A percentile compares a stretch with the other conserved stretches of the same genome.
Evolutionary conservation across 92 coral and sea anemone genomes (phyloP).

Genomic region (Blastomussa wellsi): DNA sequence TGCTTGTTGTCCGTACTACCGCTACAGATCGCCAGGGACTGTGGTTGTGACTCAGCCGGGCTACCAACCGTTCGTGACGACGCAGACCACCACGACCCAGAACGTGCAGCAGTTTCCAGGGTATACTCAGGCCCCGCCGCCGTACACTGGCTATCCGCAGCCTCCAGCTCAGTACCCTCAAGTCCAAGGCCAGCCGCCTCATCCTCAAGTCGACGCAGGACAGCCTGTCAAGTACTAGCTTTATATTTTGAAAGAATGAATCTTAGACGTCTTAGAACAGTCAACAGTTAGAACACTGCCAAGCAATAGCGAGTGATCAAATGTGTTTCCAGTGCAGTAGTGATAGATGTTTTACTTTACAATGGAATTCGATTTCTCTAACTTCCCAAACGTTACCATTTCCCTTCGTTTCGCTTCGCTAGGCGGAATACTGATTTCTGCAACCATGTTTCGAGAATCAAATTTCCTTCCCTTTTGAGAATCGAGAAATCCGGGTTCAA

Average conservation of each 20-base stretch:
- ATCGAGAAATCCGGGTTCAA: no score
- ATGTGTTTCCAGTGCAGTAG: not conserved
- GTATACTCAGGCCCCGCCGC: not conserved
- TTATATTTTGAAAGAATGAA: not conserved
- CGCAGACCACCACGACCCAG: constrained; percentile 2
- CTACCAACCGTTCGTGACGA: not conserved
- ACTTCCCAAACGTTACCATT: no score
- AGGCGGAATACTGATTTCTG: no score
- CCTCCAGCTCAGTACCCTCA: not conserved
- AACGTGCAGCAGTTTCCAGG: not conserved
- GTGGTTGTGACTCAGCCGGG: not conserved
- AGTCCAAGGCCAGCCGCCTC: not conserved
- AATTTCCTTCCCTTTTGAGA: no score
- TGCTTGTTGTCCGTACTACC: constrained; percentile 36
- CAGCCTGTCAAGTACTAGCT: not conserved
- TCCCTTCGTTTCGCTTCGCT: no score
- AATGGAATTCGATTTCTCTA: no score
- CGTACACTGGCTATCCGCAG: not conserved
- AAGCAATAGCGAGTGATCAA: not conserved
- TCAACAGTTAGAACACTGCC: not conserved
- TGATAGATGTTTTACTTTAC: no score
- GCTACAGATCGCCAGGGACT: constrained; percentile 1
- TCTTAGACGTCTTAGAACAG: no score
- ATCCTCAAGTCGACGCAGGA: not conserved
- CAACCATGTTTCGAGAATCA: no score